Conservation (phyloP, 53 echinoderm and acorn worm species). For the Zoroaster sp. region DNA sequence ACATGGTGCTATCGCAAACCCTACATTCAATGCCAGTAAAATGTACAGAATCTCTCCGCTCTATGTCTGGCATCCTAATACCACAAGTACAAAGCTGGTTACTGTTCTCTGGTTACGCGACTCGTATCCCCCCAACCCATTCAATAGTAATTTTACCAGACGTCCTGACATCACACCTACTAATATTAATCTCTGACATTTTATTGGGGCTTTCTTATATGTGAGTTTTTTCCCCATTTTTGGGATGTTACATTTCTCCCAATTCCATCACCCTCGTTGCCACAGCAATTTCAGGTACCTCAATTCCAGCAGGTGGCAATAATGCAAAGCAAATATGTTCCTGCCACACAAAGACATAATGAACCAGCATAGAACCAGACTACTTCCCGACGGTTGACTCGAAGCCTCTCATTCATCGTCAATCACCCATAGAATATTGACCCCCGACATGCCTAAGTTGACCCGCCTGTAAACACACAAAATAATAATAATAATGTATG, state of each 20-base stretch:
- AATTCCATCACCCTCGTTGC: too few relatives aligned
- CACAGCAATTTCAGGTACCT: not conserved
- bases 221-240: too few relatives aligned
- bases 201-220: too few relatives aligned
- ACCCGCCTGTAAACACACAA: slow-evolving; percentile 73
- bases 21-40: too few relatives aligned
- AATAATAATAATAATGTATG: not conserved
- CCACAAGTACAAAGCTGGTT: not conserved
- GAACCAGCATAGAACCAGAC: not conserved
- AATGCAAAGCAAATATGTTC: not conserved
- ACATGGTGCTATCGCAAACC: too few relatives aligned
- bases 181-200: too few relatives aligned
- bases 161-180: not conserved
- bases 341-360: not conserved
- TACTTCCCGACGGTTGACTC: too few relatives aligned
- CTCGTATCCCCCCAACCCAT: not conserved
- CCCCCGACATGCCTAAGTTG: slow-evolving; percentile 84
- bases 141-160: not conserved
- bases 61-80: not conserved
- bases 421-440: slow-evolving; percentile 92
- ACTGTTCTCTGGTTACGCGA: not conserved
- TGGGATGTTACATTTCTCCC: too few relatives aligned
- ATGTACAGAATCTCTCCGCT: too few relatives aligned
- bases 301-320: not conserved
- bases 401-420: slow-evolving; percentile 28